A percentile compares a stretch with the other conserved stretches of the same genome.
phyloP scores from a whole-genome alignment of 2,797 vertebrate species.

The Dromococcyx pavoninus region DNA sequence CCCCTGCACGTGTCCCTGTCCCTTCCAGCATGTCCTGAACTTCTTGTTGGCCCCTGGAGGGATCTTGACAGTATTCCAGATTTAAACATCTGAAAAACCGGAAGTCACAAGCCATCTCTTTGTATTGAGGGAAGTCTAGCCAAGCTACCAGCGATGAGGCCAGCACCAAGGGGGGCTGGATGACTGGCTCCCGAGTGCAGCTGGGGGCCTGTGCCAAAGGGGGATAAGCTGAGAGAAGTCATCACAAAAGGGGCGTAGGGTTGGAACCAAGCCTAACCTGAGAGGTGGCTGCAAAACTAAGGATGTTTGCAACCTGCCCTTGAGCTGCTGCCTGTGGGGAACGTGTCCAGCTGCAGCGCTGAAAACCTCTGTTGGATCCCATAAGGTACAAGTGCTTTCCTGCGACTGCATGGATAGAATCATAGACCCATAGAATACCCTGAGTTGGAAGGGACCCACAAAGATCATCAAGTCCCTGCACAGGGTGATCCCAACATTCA shows the following conservation, averaged over 20 bases:
- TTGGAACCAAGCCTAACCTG: background rate
- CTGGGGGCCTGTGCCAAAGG: background rate
- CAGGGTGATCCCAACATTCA: too few species aligned
- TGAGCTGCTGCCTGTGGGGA: background rate
- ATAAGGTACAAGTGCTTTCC: background rate
- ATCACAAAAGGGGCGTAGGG: background rate
- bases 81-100: conserved; percentile 19
- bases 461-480: too few species aligned
- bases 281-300: background rate
- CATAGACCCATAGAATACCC: too few species aligned
- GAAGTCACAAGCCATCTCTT: conserved; percentile 5
- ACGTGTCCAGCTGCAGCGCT: background rate
- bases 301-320: background rate
- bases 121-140: conserved; percentile 9
- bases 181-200: background rate
- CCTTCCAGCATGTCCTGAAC: background rate
- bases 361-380: background rate
- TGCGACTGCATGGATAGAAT: accelerated
- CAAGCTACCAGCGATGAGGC: background rate
- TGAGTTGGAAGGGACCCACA: too few species aligned
- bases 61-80: conserved; percentile 29
- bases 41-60: background rate
- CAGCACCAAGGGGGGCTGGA: background rate
- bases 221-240: background rate
- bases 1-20: accelerated